phyloP scores from a whole-genome alignment of 2,888 invertebrate genomes.

The Plutella xylostella region DNA sequence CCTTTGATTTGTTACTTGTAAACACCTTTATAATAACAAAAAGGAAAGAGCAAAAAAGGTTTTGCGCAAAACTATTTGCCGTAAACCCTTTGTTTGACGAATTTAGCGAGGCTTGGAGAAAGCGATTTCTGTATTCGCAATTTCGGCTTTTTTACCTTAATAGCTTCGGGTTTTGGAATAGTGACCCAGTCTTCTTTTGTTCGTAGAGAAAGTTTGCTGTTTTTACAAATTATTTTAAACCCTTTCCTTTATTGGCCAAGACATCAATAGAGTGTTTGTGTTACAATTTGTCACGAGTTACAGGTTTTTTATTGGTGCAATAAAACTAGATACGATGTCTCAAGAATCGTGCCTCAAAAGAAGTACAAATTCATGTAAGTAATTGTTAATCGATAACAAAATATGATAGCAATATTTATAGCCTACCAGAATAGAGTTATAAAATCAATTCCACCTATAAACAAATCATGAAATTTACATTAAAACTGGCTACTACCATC shows the following conservation, averaged over 20 bases:
- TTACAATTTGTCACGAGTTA: constrained; percentile 21
- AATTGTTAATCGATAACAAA: constrained; percentile 5
- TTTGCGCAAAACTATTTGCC: constrained; percentile 62
- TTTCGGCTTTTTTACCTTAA: constrained; percentile 34
- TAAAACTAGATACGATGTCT: too few relatives aligned
- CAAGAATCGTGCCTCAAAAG: background rate
- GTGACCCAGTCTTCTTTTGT: constrained; percentile 42
- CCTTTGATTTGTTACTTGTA: constrained; percentile 68
- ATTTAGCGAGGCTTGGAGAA: constrained; percentile 39
- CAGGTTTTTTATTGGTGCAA: constrained; percentile 18
- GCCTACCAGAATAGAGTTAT: background rate
- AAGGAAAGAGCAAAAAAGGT: constrained; percentile 25
- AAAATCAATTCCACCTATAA: background rate
- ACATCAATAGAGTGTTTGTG: constrained; percentile 20
- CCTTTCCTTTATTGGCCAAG: constrained; percentile 43
- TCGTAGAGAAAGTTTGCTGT: constrained; percentile 46
- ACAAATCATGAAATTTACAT: background rate
- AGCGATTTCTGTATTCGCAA: constrained; percentile 25
- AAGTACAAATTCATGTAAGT: background rate
- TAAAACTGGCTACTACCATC: background rate
- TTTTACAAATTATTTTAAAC: constrained; percentile 34
- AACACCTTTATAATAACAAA: constrained; percentile 55
- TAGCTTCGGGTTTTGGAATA: constrained; percentile 25
- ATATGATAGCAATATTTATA: constrained; percentile 14
- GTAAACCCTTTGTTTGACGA: constrained; percentile 42